phyloP scores from a whole-genome alignment of 1,140 invertebrate species.

The Meteorus sp. region DNA sequence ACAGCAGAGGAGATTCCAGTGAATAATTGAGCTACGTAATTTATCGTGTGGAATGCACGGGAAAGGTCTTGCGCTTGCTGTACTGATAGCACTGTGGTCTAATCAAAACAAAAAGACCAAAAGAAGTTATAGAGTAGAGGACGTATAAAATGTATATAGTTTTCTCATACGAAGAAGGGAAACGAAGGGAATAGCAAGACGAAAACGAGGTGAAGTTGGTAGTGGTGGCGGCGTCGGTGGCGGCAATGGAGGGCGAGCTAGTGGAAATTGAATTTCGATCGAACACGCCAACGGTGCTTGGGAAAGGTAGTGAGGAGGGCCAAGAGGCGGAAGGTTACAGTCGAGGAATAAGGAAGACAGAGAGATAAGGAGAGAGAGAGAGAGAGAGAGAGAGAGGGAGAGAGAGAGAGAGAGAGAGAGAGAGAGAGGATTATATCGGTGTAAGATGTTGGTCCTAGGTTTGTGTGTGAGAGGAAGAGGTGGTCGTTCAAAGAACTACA shows the following conservation, averaged over 20 bases:
- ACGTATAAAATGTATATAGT: not conserved
- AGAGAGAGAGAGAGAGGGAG: conserved; percentile 2
- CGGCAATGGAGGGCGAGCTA: conserved; percentile 23
- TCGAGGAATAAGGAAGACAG: conserved; percentile 8
- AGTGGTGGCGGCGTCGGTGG: conserved; percentile 6
- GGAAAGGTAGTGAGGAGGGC: conserved; percentile 24
- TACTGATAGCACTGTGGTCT: conserved; percentile 26
- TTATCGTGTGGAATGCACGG: conserved; percentile 55
- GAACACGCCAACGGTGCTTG: conserved; percentile 51
- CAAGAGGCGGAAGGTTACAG: conserved; percentile 15
- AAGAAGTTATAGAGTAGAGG: not conserved
- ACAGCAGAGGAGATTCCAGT: conserved; percentile 45
- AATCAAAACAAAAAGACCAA: not conserved
- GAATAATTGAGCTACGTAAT: conserved; percentile 58
- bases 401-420: conserved; percentile 9
- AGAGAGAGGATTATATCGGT: too few species aligned
- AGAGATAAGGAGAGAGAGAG: not conserved
- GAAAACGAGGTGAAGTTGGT: too few species aligned
- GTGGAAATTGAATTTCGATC: conserved; percentile 59
- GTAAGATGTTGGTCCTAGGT: not conserved
- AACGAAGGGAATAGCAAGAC: too few species aligned
- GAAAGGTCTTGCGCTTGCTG: conserved; percentile 34
- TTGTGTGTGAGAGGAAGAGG: conserved; percentile 8
- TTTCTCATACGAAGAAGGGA: not conserved
- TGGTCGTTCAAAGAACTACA: too few species aligned